Percentiles rank a stretch among this genome's conserved stretches.
These are phyloP conservation scores for Dinothrombium tinctorium DNA, from an alignment of 1,140 invertebrate genomes.

Conservation along the genomic window DNA sequence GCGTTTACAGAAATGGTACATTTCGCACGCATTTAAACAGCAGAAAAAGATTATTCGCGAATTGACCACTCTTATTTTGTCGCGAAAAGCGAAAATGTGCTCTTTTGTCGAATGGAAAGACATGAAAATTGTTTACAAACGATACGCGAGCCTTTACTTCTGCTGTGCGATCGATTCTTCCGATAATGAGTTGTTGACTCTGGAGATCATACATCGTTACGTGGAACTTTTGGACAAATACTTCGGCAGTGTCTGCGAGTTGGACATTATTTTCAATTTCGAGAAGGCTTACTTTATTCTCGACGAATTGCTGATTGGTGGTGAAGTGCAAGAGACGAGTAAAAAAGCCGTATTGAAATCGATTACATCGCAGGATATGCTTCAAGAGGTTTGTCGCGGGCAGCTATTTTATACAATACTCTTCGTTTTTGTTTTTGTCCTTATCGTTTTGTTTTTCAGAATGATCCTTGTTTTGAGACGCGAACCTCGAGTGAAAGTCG, in stretches of 20 bases:
- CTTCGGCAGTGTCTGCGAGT: conserved; percentile 98
- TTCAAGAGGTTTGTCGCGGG: too few relatives aligned
- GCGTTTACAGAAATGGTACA: conserved; percentile 77
- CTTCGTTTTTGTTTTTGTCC: too few relatives aligned
- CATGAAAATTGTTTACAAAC: conserved; percentile 47
- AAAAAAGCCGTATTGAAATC: conserved; percentile 97
- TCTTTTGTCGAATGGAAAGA: conserved; percentile 87
- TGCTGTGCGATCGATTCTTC: conserved; percentile 93
- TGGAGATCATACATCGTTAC: conserved; percentile 94
- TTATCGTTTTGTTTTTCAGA: too few relatives aligned
- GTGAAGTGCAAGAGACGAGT: conserved; percentile 93
- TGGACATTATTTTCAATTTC: conserved; percentile 99
- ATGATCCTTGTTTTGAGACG: too few relatives aligned
- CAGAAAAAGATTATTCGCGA: conserved; percentile 98
- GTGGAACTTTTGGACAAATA: conserved; percentile 96
- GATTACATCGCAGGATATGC: conserved; percentile 86
- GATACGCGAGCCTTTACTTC: conserved; percentile 95
- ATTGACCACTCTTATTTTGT: conserved; percentile 83
- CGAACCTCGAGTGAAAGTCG: too few relatives aligned
- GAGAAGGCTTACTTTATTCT: conserved; percentile 98
- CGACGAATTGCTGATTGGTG: conserved; percentile 84
- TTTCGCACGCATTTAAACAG: conserved; percentile 65
- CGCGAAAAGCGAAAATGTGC: conserved; percentile 98
- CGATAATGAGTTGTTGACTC: conserved; percentile 81
- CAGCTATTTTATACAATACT: too few relatives aligned